phyloP scores from a whole-genome alignment of 92 coral and sea anemone genomes.

The Parazoanthus atlanticus region DNA sequence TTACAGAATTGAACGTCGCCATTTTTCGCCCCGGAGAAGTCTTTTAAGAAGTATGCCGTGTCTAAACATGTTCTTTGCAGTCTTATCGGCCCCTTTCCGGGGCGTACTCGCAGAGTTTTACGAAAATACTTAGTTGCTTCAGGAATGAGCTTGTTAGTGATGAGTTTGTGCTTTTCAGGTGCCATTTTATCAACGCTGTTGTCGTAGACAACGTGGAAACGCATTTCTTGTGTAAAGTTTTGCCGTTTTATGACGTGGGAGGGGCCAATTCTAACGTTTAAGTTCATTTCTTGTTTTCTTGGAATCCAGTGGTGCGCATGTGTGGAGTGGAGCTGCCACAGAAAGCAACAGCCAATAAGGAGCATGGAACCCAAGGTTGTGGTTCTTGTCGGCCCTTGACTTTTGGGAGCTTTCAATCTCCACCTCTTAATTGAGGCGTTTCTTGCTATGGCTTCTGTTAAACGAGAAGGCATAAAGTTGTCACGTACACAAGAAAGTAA shows the following conservation, averaged over 20 bases:
- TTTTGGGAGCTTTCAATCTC: background rate
- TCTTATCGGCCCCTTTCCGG: constrained; percentile 69
- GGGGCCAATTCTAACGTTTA: constrained; percentile 84
- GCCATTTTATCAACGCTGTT: constrained; percentile 69
- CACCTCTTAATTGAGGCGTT: background rate
- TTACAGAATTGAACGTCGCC: constrained; percentile 92
- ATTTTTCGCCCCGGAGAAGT: constrained; percentile 55
- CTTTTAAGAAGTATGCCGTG: constrained; percentile 89
- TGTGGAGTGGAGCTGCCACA: constrained; percentile 43
- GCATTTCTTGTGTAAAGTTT: constrained; percentile 79
- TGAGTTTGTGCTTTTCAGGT: constrained; percentile 57
- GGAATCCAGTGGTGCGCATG: constrained; percentile 94
- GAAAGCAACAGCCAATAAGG: constrained; percentile 27
- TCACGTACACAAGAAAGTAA: too few species aligned
- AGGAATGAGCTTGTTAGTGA: constrained; percentile 81
- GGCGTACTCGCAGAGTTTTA: constrained; percentile 81
- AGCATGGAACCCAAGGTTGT: constrained; percentile 11
- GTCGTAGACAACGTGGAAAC: constrained; percentile 93
- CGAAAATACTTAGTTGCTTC: constrained; percentile 91
- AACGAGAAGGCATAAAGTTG: background rate
- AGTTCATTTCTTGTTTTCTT: constrained; percentile 86
- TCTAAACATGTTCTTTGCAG: constrained; percentile 91
- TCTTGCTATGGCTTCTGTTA: background rate
- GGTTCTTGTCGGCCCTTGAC: background rate
- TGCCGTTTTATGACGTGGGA: constrained; percentile 65